Percentiles rank a stretch among this genome's conserved stretches.
Evolutionary conservation across 2,797 vertebrate species (phyloP).

Genomic region (Morelia viridis): DNA sequence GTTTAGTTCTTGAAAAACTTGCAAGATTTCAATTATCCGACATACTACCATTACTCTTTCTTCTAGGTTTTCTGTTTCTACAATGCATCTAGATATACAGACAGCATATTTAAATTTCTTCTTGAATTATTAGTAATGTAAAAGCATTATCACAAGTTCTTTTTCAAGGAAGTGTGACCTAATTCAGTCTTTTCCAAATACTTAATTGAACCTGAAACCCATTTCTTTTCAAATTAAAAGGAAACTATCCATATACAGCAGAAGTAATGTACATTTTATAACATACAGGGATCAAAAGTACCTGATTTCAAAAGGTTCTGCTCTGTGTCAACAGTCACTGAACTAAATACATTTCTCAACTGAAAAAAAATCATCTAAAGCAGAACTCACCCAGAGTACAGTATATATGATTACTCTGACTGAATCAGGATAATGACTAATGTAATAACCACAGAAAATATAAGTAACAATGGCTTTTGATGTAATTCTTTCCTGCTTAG

Average conservation of each 20-base stretch:
- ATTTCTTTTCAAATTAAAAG: not conserved
- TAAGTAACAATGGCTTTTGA: not conserved
- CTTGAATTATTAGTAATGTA: not conserved
- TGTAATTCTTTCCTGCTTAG: not conserved
- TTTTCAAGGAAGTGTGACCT: not conserved
- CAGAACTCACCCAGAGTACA: not conserved
- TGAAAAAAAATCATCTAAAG: not conserved
- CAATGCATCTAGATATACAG: constrained; percentile 83
- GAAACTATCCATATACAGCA: not conserved
- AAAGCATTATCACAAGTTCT: not conserved
- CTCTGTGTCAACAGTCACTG: not conserved
- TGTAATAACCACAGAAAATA: not conserved
- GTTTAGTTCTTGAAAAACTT: constrained; percentile 97
- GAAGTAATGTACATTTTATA: not conserved
- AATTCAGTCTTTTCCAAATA: not conserved
- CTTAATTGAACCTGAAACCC: not conserved
- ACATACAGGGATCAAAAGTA: not conserved
- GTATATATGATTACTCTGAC: not conserved
- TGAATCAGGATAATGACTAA: not conserved
- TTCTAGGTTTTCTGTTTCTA: constrained; percentile 95
- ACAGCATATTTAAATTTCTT: constrained; percentile 33
- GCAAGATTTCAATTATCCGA: constrained; percentile 94
- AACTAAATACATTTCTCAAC: not conserved
- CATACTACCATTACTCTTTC: constrained; percentile 90
- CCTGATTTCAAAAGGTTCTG: not conserved